Evolutionary conservation across 2,888 invertebrate genomes (phyloP), one percentile per base, ranked within the genome.

Genomic region (Lasioglossum calceatum): DNA sequence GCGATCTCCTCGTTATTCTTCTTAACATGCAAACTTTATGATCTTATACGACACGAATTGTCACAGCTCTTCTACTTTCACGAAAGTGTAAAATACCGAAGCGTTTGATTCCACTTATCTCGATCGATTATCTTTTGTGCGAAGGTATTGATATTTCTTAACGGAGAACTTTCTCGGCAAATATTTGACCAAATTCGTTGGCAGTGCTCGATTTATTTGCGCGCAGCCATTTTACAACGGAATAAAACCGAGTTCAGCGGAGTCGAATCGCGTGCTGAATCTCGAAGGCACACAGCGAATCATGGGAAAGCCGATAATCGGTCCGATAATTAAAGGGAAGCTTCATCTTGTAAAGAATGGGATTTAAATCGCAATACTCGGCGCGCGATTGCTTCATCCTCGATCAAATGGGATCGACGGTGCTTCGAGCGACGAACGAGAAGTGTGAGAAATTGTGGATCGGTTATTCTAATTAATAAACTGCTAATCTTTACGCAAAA

Each of bases 241-340:
- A 39, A 72, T 42, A 32, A 72, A 79, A 79, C 23, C 61, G 5
- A 61, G 42, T 61, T 73, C 47, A 44, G 36, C 10, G 44, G 42
- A 73, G 79, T 72, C 27, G 71, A 79, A 58, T 79, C 39, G 71
- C 42, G 12, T 19, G 54, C 50, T 58, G 39, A 71, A 73, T 79
- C 73, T 36, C 44, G 42, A 54, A 23, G 32, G n/a, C 67, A 36
- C 42, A 72, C 72, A 47, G 58, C 36, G 72, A 76, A 61, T 47
- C 76, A 19, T 39, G 27, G 67, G 54, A 39, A 76, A 75, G 39
- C 76, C 81, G 76, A 81, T 76, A 76, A 81, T 75, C 81, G 50
- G 27, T 19, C 27, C 27, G 75, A 70, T 81, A 81, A 81, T 75
- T 81, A 81, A 81, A 75, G 27, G 81, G 47, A 14, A 23, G 79